Conservation (phyloP, 2,888 invertebrate species). For the Chirona hameri region DNA sequence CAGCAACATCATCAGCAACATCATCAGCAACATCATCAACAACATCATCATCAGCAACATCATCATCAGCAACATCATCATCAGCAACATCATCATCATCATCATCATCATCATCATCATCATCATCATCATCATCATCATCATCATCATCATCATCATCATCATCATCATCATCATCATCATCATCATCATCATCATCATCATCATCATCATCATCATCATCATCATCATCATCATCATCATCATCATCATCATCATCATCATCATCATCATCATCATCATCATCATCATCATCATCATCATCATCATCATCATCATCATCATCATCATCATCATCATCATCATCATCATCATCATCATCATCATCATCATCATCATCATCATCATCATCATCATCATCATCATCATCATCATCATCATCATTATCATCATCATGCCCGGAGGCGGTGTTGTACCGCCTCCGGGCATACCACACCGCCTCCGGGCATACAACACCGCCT, state of each 20-base stretch:
- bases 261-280: neutral
- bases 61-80: too few species aligned
- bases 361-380: slow-evolving; percentile 24
- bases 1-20: too few species aligned
- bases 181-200: neutral
- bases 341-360: neutral
- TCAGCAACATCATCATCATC: too few species aligned
- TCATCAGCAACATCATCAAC: too few species aligned
- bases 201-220: neutral
- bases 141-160: neutral
- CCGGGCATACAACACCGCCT: too few species aligned
- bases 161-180: slow-evolving; percentile 13
- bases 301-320: neutral
- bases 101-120: neutral
- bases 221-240: slow-evolving; percentile 3
- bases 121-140: slow-evolving; percentile 1
- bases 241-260: slow-evolving; percentile 2
- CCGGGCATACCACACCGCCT: too few species aligned
- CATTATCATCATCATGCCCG: too few species aligned
- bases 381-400: slow-evolving; percentile 3
- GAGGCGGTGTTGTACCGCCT: too few species aligned
- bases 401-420: slow-evolving; percentile 29
- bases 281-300: slow-evolving; percentile 4
- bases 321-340: too few species aligned
- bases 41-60: too few species aligned